These are phyloP conservation scores for Thunnus thynnus DNA, from an alignment of 2,113 vertebrate species.

Conservation along the genomic window DNA sequence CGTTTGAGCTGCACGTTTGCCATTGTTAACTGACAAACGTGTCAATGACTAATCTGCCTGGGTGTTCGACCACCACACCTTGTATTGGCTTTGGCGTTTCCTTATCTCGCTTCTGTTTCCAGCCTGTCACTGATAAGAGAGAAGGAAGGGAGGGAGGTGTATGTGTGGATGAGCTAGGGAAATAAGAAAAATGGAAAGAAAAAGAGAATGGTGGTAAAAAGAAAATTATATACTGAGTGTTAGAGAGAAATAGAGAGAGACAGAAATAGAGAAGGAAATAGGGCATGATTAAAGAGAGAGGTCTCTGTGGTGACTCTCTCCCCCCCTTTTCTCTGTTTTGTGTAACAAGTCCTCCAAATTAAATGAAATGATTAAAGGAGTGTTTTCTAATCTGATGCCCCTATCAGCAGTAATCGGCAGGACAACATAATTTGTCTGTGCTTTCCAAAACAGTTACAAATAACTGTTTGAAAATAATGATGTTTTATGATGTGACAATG, in stretches of 20 bases:
- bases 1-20: conserved; percentile 53
- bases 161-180: conserved; percentile 31
- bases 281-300: conserved; percentile 58
- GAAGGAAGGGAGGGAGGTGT: conserved; percentile 25
- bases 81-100: conserved; percentile 72
- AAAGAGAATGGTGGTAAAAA: conserved; percentile 23
- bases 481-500: no score
- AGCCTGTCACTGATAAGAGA: conserved; percentile 80
- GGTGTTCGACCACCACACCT: conserved; percentile 79
- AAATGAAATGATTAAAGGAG: no score
- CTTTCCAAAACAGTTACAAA: no score
- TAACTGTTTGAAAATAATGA: no score
- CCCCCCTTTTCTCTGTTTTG: conserved; percentile 11
- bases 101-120: conserved; percentile 82
- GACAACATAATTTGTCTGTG: no score
- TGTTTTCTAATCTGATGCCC: no score
- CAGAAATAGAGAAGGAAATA: conserved; percentile 47
- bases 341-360: no score
- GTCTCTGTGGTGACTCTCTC: conserved; percentile 47
- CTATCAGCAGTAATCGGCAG: no score
- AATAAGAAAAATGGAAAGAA: conserved; percentile 62
- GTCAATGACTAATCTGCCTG: conserved; percentile 81
- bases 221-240: conserved; percentile 9
- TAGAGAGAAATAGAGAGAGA: conserved; percentile 17
- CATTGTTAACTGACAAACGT: conserved; percentile 79